phyloP scores from a whole-genome alignment of 2,888 invertebrate species.

The Nomada ruficornis region DNA sequence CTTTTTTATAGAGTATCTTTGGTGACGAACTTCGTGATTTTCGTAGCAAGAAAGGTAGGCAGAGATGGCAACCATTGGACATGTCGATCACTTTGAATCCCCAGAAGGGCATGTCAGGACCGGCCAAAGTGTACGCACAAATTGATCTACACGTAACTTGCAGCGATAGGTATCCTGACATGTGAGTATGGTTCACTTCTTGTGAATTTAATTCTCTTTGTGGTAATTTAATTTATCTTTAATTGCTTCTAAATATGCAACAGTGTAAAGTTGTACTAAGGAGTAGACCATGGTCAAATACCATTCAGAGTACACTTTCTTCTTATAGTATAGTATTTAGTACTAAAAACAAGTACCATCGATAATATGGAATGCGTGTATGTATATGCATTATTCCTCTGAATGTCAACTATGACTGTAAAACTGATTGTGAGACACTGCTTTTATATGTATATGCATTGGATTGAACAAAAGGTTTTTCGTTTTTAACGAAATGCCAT shows the following conservation, averaged over 20 bases:
- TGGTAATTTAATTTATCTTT: neutral
- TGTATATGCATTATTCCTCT: too few relatives aligned
- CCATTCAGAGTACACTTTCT: too few relatives aligned
- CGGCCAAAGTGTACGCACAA: conserved; percentile 88
- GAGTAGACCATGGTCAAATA: neutral
- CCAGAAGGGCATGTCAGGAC: conserved; percentile 90
- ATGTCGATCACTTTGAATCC: conserved; percentile 91
- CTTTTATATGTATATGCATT: too few relatives aligned
- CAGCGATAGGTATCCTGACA: conserved; percentile 91
- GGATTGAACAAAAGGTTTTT: too few relatives aligned
- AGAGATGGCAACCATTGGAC: conserved; percentile 91
- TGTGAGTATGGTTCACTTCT: conserved; percentile 86
- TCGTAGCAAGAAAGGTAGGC: conserved; percentile 86
- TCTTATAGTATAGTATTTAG: too few relatives aligned
- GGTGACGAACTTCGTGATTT: conserved; percentile 89
- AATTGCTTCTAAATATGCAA: neutral
- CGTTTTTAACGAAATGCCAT: too few relatives aligned
- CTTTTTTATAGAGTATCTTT: conserved; percentile 89
- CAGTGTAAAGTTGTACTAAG: neutral
- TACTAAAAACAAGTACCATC: too few relatives aligned
- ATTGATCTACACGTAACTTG: conserved; percentile 92
- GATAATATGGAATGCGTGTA: too few relatives aligned
- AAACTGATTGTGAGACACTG: too few relatives aligned
- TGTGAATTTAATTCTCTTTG: neutral
- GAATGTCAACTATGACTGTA: too few relatives aligned